These are phyloP conservation scores for Synergus gifuensis DNA, from an alignment of 2,888 invertebrate genomes.

Conservation along the genomic window DNA sequence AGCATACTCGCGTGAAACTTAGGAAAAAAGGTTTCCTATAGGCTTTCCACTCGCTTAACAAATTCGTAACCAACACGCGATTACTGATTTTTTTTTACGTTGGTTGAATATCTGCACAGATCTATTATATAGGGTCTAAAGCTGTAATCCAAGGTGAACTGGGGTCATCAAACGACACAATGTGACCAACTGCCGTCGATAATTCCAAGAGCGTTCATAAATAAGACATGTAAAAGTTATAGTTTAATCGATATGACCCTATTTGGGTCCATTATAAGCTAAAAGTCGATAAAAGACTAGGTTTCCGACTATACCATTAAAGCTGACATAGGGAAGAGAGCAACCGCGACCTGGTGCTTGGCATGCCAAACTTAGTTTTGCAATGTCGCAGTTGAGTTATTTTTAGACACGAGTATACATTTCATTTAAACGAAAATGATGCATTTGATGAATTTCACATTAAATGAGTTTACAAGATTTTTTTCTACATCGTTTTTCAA, in stretches of 20 bases:
- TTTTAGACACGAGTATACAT: not conserved
- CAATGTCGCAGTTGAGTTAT: slow-evolving; percentile 23
- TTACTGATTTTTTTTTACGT: slow-evolving; percentile 33
- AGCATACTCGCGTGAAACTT: slow-evolving; percentile 36
- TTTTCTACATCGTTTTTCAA: not conserved
- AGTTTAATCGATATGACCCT: slow-evolving; percentile 63
- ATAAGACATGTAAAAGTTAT: slow-evolving; percentile 52
- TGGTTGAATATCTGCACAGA: not conserved
- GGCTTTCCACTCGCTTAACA: slow-evolving; percentile 19
- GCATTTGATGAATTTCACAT: not conserved
- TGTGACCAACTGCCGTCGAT: not conserved
- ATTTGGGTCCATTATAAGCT: slow-evolving; percentile 55
- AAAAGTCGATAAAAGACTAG: slow-evolving; percentile 50
- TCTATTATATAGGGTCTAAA: not conserved
- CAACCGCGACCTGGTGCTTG: slow-evolving; percentile 18
- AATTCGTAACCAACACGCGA: slow-evolving; percentile 35
- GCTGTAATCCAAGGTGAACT: not conserved
- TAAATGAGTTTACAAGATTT: too few relatives aligned
- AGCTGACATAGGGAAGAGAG: slow-evolving; percentile 26
- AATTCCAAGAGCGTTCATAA: slow-evolving; percentile 45
- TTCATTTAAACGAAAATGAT: not conserved
- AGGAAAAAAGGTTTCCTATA: slow-evolving; percentile 37
- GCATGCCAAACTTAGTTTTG: slow-evolving; percentile 20
- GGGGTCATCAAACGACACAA: not conserved
- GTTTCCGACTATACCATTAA: slow-evolving; percentile 15